These are phyloP conservation scores for Cheiracanthium punctorium DNA, from an alignment of 2,888 invertebrate genomes.

Conservation along the genomic window DNA sequence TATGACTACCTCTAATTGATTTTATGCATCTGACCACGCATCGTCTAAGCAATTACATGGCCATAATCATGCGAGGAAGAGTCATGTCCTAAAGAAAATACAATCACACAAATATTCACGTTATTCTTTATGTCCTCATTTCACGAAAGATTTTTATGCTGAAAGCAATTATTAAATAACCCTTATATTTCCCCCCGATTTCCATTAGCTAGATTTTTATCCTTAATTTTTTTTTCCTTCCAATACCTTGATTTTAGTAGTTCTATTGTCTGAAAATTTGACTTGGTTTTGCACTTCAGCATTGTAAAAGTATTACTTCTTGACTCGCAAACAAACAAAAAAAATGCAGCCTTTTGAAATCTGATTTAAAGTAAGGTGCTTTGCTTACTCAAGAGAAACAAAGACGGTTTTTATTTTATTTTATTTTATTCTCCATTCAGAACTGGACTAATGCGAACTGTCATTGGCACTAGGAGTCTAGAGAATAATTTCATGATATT, in stretches of 20 bases:
- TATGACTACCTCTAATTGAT: too few species aligned
- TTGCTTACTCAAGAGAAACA: neutral
- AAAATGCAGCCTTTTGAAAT: slow-evolving; percentile 1
- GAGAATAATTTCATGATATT: too few species aligned
- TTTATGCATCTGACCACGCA: too few species aligned
- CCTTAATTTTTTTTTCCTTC: slow-evolving; percentile 1
- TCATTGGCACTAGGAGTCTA: neutral
- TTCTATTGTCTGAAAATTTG: slow-evolving; percentile 36
- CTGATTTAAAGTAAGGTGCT: slow-evolving; percentile 33
- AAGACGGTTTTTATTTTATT: slow-evolving; percentile 3
- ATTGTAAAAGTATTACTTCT: slow-evolving; percentile 35
- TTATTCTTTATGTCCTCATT: neutral
- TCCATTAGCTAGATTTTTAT: slow-evolving; percentile 26
- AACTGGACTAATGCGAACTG: neutral
- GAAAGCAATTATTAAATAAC: slow-evolving; percentile 35
- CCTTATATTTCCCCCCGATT: slow-evolving; percentile 13
- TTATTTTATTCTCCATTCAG: neutral
- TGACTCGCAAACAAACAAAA: slow-evolving; percentile 23
- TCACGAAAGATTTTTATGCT: neutral
- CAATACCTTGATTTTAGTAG: too few species aligned
- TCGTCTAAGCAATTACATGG: too few species aligned
- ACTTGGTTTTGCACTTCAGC: slow-evolving; percentile 9
- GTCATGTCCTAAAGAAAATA: too few species aligned
- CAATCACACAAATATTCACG: neutral
- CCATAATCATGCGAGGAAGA: too few species aligned